Evolutionary conservation across 1,140 invertebrate genomes (phyloP), one percentile per base, ranked within the genome.

Genomic region (Megalopta genalis): DNA sequence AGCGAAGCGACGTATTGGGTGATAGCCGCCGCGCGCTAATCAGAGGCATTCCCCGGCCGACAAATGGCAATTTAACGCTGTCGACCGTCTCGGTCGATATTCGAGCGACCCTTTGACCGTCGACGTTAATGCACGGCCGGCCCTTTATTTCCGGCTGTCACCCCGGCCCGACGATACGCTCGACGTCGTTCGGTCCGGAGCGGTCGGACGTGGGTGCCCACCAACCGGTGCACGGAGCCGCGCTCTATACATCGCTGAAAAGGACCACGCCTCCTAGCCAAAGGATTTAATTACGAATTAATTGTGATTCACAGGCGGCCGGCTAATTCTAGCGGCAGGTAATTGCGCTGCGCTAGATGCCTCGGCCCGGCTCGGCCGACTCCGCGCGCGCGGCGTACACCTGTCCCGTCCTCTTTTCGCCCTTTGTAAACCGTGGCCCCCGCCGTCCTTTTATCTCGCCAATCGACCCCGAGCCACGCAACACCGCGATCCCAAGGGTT

Each of bases 141-240:
- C 89, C 89, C 89, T 90, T 89, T 89, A 90, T 90, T 90, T 90
- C 89, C 89, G 88, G 88, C 88, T 90, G 89, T 90, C 89, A 86
- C 82, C 82, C 83, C 80, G 77, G 66, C 81, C 60, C 77, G 84
- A 66, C 81, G 84, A 86, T 86, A 83, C 77, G 84, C 73, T 76
- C 67, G 67, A 70, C 84, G 73, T 81, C 81, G 62, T 75, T 84
- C 62, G 71, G 7, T 79, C 60, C 66, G 68, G 64, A 82, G 84
- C 75, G 57, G 66, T 75, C 70, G 71, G 81, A 72, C 70, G 59
- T 74, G 59, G 67, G 46, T 74, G 81, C 84, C 84, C 77, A 62
- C 80, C 85, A 67, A 84, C 60, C 85, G 73, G 32, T 70, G 69
- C 73, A 70, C 60, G n/a, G 64, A 76, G 67, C 57, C 23, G 32